Evolutionary conservation across 2,113 vertebrate species (phyloP), one percentile per base, ranked within the genome.

Genomic region (Mionectes macconnelli): DNA sequence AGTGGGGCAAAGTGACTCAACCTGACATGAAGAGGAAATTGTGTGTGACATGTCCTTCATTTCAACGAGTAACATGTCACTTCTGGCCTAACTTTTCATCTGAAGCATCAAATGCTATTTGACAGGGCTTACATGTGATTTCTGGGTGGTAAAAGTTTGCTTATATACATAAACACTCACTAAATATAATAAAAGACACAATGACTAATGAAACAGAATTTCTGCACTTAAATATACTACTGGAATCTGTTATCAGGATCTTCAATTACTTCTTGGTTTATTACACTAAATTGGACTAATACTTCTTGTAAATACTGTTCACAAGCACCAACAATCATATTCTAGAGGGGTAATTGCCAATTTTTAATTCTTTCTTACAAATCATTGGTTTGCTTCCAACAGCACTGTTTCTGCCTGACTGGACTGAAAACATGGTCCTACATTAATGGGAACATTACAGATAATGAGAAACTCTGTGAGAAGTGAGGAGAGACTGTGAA

Each of bases 11-110:
- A 94, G 85, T 60, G 76, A 92, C 85, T 88, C 81, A 72, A 17
- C 63, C 73, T 74, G 94, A 94, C 62, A 39, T 6, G 8, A 75
- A 62, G 52, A 96, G 85, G 84, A 92, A 96, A 97, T 91, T 53
- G 45, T 56, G 67, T 96, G 53, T 96, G 97, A 96, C 92, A 24
- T 80, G 93, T 94, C 97, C 97, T 97, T 97, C 95, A 39, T 90
- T 94, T 89, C 84, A 80, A 78, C 80, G 93, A 96, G 93, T 82
- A 94, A 75, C 17, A 0, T 87, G 95, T 94, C 96, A 88, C 91
- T 95, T 84, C 94, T 91, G 84, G 78, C 75, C 82, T 66, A 88
- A 18, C 87, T 93, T 90, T 76, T 94, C 78, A 91, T 74, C 69
- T 73, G 44, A 83, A 90, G 60, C 52, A 78, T 60, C 86, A 94